These are phyloP conservation scores for Sceliomorpha sp. DNA, from an alignment of 2,888 invertebrate species.

Conservation along the genomic window DNA sequence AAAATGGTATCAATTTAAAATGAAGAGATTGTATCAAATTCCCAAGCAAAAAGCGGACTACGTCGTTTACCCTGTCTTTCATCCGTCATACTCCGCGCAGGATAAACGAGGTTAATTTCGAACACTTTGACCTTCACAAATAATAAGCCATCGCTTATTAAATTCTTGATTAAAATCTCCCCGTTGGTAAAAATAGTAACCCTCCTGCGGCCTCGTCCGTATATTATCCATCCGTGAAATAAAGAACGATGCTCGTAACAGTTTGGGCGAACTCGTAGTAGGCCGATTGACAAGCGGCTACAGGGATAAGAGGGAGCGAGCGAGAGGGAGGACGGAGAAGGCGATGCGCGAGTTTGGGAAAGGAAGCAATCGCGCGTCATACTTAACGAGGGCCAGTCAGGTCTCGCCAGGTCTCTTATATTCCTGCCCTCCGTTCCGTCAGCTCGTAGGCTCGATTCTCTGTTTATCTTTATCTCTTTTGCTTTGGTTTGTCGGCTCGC, in stretches of 20 bases:
- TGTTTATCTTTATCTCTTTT: constrained; percentile 81
- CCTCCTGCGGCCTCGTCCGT: too few relatives aligned
- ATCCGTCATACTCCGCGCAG: too few relatives aligned
- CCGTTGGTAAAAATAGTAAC: too few relatives aligned
- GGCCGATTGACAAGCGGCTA: constrained; percentile 40
- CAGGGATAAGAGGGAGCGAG: background rate
- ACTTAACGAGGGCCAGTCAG: constrained; percentile 76
- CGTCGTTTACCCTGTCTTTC: too few relatives aligned
- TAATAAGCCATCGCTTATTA: too few relatives aligned
- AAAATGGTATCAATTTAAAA: too few relatives aligned
- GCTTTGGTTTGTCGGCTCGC: constrained; percentile 80
- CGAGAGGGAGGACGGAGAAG: constrained; percentile 22
- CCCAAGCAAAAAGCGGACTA: too few relatives aligned
- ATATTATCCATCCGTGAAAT: constrained; percentile 23
- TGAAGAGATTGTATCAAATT: too few relatives aligned
- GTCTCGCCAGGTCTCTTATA: constrained; percentile 53
- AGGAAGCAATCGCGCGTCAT: constrained; percentile 79
- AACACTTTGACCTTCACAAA: too few relatives aligned
- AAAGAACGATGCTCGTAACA: constrained; percentile 13
- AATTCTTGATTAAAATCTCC: too few relatives aligned
- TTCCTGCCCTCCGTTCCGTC: constrained; percentile 62
- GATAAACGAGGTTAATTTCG: too few relatives aligned
- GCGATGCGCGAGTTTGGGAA: constrained; percentile 56
- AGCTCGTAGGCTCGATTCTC: constrained; percentile 77
- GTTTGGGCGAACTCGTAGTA: constrained; percentile 15